These are phyloP conservation scores for Ylistrum balloti DNA, from an alignment of 1,140 invertebrate species.

Conservation along the genomic window DNA sequence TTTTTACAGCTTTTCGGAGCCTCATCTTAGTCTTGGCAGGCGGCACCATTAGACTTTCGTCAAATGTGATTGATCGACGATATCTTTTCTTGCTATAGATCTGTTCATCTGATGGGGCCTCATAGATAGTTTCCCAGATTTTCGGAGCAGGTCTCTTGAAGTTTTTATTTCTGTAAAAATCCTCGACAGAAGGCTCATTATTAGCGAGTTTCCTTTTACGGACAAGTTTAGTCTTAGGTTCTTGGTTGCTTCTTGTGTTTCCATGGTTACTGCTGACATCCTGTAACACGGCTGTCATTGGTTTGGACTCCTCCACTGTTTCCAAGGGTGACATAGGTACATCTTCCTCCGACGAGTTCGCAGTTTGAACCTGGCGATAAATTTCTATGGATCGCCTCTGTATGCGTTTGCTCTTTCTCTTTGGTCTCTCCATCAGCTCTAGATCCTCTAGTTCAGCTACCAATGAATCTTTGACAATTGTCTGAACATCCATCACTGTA, in stretches of 20 bases:
- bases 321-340: background rate
- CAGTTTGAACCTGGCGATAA: background rate
- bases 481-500: background rate
- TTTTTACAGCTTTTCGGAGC: background rate
- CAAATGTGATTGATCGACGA: background rate
- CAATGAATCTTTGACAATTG: slow-evolving; percentile 9
- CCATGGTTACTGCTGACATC: background rate
- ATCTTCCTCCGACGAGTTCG: background rate
- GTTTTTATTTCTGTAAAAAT: slow-evolving; percentile 2
- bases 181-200: background rate
- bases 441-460: background rate
- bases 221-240: background rate
- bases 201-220: background rate
- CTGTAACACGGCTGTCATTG: background rate
- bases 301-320: background rate
- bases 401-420: background rate
- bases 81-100: background rate
- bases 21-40: background rate
- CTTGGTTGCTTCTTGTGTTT: background rate
- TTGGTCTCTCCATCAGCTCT: background rate
- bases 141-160: slow-evolving; percentile 10
- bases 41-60: background rate
- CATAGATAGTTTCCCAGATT: slow-evolving; percentile 21
- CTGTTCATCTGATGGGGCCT: background rate
- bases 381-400: slow-evolving; percentile 24